A percentile compares a stretch with the other conserved stretches of the same genome.
phyloP scores from a whole-genome alignment of 64 coral and sea anemone species.

The Montipora sp. region DNA sequence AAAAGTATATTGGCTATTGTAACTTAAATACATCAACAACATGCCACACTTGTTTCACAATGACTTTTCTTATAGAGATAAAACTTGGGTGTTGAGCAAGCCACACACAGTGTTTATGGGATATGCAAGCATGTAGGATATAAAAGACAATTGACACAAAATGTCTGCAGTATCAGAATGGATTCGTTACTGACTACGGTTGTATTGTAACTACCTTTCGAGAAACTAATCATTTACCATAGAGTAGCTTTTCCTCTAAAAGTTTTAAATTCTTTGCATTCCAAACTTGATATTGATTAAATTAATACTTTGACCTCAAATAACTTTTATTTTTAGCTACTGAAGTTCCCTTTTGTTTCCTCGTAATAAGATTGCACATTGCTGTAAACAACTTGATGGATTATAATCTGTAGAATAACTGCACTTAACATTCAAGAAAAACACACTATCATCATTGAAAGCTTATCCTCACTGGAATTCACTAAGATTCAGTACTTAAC shows the following conservation, averaged over 20 bases:
- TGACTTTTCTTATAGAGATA: background rate
- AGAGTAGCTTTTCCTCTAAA: background rate
- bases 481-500: background rate
- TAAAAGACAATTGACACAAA: background rate
- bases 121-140: too few species aligned
- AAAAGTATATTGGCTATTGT: background rate
- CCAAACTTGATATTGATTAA: slow-evolving; percentile 41
- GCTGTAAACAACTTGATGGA: background rate
- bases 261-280: slow-evolving; percentile 11
- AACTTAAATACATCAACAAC: background rate
- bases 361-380: background rate
- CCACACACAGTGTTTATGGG: background rate
- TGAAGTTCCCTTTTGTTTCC: background rate
- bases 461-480: slow-evolving; percentile 31
- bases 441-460: background rate
- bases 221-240: background rate
- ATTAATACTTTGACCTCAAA: background rate
- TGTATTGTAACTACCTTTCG: background rate
- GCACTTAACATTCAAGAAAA: background rate
- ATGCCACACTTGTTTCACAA: background rate
- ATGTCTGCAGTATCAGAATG: background rate
- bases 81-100: background rate
- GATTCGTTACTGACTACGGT: background rate
- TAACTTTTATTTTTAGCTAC: slow-evolving; percentile 1
- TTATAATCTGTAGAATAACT: background rate